Conservation (phyloP, 1,140 invertebrate species). For the Uloborus diversus region DNA sequence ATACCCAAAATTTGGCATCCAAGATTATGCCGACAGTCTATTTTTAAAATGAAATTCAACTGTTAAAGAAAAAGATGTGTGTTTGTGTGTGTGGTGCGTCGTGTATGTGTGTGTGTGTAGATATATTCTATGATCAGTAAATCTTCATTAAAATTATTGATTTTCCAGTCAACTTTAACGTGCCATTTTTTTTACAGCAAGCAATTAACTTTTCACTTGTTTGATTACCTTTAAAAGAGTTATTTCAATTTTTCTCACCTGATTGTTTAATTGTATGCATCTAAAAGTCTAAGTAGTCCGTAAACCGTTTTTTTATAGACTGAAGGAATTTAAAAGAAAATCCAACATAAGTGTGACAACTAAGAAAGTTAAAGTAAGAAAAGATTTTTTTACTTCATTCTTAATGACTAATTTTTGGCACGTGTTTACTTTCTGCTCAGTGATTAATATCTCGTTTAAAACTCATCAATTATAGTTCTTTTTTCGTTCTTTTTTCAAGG, state of each 20-base stretch:
- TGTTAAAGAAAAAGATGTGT: too few relatives aligned
- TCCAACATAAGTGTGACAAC: background rate
- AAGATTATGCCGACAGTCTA: too few relatives aligned
- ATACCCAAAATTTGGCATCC: too few relatives aligned
- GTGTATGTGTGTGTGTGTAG: too few relatives aligned
- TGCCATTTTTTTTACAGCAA: too few relatives aligned
- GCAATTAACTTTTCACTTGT: too few relatives aligned
- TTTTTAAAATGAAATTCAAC: too few relatives aligned
- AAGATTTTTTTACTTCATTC: background rate
- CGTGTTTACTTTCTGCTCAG: slow-evolving; percentile 9
- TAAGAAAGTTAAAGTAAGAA: background rate
- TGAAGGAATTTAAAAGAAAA: background rate
- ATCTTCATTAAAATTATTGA: too few relatives aligned
- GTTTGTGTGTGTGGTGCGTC: too few relatives aligned
- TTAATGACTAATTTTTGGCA: slow-evolving; percentile 31
- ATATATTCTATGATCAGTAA: too few relatives aligned
- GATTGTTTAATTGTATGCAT: background rate
- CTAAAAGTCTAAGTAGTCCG: background rate
- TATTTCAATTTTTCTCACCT: background rate
- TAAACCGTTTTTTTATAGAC: background rate
- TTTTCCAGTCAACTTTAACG: too few relatives aligned
- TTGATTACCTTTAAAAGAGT: background rate
- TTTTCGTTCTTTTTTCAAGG: background rate
- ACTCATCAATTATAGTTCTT: slow-evolving; percentile 35
- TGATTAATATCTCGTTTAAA: slow-evolving; percentile 50